phyloP scores from a whole-genome alignment of 2,888 invertebrate species.

The Barypeithes pellucidus region DNA sequence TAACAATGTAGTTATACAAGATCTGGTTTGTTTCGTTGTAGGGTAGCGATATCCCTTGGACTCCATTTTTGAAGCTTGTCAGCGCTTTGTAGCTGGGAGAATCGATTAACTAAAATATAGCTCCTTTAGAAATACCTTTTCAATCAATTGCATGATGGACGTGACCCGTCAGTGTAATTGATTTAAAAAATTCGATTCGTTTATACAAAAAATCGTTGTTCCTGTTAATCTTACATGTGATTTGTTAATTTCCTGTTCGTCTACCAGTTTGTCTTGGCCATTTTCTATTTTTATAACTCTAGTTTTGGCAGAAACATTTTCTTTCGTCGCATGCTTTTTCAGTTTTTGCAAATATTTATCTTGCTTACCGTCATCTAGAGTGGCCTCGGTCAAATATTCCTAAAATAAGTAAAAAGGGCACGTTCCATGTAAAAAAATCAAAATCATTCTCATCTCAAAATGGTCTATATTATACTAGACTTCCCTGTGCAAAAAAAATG shows the following conservation, averaged over 20 bases:
- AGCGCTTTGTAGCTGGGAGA: slow-evolving; percentile 30
- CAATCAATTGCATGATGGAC: too few relatives aligned
- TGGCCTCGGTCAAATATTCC: slow-evolving; percentile 30
- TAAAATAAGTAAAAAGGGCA: slow-evolving; percentile 18
- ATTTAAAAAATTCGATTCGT: too few relatives aligned
- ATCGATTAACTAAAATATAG: slow-evolving; percentile 32
- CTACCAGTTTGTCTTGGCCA: neutral
- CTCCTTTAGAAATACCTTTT: neutral
- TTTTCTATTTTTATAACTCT: slow-evolving; percentile 36
- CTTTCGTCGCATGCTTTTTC: neutral
- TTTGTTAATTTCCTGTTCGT: neutral
- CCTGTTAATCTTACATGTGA: neutral
- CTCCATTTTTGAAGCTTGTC: slow-evolving; percentile 34
- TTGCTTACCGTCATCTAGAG: slow-evolving; percentile 35
- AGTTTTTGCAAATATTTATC: slow-evolving; percentile 37
- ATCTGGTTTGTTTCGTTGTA: slow-evolving; percentile 25
- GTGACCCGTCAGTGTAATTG: too few relatives aligned
- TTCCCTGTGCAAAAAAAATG: too few relatives aligned
- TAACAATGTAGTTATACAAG: slow-evolving; percentile 34
- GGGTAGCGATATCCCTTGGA: slow-evolving; percentile 24
- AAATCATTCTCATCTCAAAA: too few relatives aligned
- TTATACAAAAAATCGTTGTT: too few relatives aligned
- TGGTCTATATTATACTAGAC: too few relatives aligned
- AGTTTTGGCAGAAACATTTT: slow-evolving; percentile 31
- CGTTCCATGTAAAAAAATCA: neutral